These are phyloP conservation scores for Pemphigus obesinymphae DNA, from an alignment of 1,140 invertebrate genomes.

Conservation along the genomic window DNA sequence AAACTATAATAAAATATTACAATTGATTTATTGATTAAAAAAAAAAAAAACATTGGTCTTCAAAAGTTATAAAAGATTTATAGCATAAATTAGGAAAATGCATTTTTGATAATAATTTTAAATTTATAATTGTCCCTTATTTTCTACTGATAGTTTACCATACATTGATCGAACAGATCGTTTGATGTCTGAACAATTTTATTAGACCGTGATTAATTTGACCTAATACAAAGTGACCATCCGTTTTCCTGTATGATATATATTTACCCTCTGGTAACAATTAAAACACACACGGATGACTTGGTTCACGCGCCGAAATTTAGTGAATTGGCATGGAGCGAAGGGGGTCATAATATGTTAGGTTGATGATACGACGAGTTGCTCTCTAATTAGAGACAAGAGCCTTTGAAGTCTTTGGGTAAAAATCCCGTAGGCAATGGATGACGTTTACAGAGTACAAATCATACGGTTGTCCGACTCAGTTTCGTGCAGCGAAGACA, in stretches of 20 bases:
- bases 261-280: background rate
- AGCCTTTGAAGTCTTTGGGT: slow-evolving; percentile 16
- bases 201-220: background rate
- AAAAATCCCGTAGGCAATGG: background rate
- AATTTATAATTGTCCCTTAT: too few species aligned
- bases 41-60: too few species aligned
- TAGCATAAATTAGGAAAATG: too few species aligned
- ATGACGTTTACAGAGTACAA: background rate
- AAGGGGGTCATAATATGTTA: background rate
- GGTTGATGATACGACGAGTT: background rate
- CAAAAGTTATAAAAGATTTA: too few species aligned
- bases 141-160: too few species aligned
- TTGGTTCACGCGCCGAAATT: background rate
- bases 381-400: slow-evolving; percentile 3
- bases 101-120: too few species aligned
- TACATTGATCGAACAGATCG: too few species aligned
- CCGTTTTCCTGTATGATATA: too few species aligned
- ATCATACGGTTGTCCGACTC: slow-evolving; percentile 13
- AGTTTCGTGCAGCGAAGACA: background rate
- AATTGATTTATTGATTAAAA: too few species aligned
- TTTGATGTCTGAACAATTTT: background rate
- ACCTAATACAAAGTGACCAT: background rate
- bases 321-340: background rate
- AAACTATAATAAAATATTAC: too few species aligned
- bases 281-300: background rate